Evolutionary conservation across 2,888 invertebrate species (phyloP), one percentile per base, ranked within the genome.

Genomic region (Harpalus rufipes): DNA sequence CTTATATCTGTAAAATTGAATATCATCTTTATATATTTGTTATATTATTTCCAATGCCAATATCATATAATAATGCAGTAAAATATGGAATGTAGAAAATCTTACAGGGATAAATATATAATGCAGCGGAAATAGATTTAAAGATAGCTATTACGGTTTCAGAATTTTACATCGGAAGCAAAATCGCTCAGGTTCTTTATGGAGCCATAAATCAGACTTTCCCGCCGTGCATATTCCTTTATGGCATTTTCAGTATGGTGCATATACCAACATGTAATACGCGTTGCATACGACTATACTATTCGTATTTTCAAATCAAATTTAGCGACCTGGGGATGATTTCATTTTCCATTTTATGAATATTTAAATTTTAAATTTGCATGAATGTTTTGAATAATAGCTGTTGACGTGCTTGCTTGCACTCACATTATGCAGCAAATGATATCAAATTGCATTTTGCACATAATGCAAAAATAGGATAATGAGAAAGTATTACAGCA

Each of bases 361-460:
- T 81, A 59, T 81, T 81, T 81, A 81, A 81, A 81, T 63, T 81
- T 81, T 56, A 51, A 72, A 81, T 72, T 81, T 81, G 56, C 72
- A 81, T 72, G 68, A 81, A 44, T 81, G 44, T 65, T 81, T 61
- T 63, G 63, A 44, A 65, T 81, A 63, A 81, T 63, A 63, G 41
- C 81, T 41, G 58, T 41, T 74, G 72, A 74, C 72, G 68, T 68
- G 68, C 25, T 32, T 68, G 32, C 39, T 14, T 68, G 68, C 14
- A 39, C 68, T 68, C 32, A 32, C 32, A 39, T 68, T 68, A 68
- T n/a, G 68, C 32, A 14, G 68, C 10, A 68, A 68, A 68, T 32
- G 68, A 68, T 32, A 68, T 68, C 39, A 68, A 68, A 68, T 68
- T 68, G 68, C 68, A 68, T 68, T 68, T 68, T 68, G 39, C 39